Evolutionary conservation across 2,888 invertebrate species (phyloP).

Genomic region (Caenorhabditis uteleia): DNA sequence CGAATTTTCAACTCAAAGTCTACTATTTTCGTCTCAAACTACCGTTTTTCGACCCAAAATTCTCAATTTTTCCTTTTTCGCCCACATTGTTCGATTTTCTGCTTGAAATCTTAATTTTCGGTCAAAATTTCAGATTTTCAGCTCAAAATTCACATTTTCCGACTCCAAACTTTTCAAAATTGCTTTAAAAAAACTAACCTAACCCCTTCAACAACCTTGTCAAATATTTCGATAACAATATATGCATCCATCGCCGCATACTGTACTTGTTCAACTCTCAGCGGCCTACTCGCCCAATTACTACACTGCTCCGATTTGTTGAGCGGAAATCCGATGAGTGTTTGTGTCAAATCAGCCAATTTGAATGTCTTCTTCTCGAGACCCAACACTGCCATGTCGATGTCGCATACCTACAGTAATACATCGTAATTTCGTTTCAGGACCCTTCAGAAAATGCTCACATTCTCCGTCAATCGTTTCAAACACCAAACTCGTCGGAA

Average conservation of each 20-base stretch:
- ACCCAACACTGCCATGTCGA: conserved; percentile 31
- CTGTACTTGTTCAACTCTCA: conserved; percentile 33
- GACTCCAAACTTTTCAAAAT: neutral
- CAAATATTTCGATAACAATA: conserved; percentile 38
- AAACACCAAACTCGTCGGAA: no score
- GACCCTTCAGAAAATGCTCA: neutral
- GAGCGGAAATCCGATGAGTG: conserved; percentile 15
- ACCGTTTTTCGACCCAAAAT: no score
- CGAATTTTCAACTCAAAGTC: no score
- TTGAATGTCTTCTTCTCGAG: conserved; percentile 37
- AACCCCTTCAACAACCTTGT: conserved; percentile 13
- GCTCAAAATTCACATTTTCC: no score
- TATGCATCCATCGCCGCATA: conserved; percentile 51
- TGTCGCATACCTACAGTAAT: conserved; percentile 16
- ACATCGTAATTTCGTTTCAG: neutral
- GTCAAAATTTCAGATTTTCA: no score
- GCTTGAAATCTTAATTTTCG: no score
- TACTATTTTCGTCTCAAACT: no score
- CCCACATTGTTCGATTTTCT: no score
- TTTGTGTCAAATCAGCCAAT: conserved; percentile 32
- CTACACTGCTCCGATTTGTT: conserved; percentile 48
- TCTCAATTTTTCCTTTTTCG: no score
- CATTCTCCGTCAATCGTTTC: no score
- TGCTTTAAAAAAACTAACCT: no score
- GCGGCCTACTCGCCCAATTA: conserved; percentile 44